Evolutionary conservation across 2,113 vertebrate species (phyloP).

Genomic region (Mobula hypostoma): DNA sequence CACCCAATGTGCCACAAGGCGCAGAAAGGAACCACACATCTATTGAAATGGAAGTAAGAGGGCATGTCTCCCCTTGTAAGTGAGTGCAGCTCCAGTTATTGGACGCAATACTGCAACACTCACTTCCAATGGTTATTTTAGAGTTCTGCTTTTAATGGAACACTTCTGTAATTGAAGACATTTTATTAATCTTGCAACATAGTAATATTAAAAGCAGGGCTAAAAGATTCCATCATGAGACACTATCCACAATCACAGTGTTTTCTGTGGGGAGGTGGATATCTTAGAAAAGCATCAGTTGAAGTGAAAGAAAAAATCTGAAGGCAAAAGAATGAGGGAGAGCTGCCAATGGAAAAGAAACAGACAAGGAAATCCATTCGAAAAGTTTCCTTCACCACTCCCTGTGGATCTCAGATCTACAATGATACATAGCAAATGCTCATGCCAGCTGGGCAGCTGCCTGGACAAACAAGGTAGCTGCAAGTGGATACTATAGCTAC

Average conservation of each 20-base stretch:
- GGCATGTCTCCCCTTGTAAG: background rate
- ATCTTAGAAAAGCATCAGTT: constrained; percentile 16
- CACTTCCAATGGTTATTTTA: background rate
- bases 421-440: background rate
- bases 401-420: constrained; percentile 5
- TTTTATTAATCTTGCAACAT: background rate
- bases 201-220: too few species aligned
- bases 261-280: background rate
- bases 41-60: background rate
- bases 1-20: too few species aligned
- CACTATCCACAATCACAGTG: too few species aligned
- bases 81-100: background rate
- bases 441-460: background rate
- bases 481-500: constrained; percentile 22
- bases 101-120: background rate
- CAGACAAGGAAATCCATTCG: constrained; percentile 29
- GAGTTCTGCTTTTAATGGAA: background rate
- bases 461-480: constrained; percentile 33
- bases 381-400: constrained; percentile 26
- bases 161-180: background rate
- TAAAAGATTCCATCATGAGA: too few species aligned
- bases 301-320: constrained; percentile 18
- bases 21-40: background rate
- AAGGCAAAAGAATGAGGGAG: background rate
- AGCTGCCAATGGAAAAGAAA: constrained; percentile 32